Conservation (phyloP, 2,797 vertebrate genomes). For the Mus spretus region DNA sequence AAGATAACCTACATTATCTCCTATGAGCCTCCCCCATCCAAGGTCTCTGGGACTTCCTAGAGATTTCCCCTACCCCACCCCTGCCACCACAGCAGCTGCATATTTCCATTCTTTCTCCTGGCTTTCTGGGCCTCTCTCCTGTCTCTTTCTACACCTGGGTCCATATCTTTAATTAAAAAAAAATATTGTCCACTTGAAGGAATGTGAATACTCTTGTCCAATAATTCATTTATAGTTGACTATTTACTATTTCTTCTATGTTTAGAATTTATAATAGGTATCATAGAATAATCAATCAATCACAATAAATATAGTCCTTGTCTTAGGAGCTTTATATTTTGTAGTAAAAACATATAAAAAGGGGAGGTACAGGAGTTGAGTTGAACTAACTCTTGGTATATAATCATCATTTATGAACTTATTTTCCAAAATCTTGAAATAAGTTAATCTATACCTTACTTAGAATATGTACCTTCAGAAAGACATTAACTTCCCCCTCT, state of each 20-base stretch:
- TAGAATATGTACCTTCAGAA: neutral
- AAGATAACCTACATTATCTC: neutral
- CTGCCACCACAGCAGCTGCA: neutral
- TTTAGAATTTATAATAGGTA: neutral
- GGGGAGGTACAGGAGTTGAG: neutral
- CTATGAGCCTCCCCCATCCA: neutral
- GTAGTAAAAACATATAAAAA: neutral
- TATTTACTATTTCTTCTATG: neutral
- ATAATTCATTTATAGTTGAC: slow-evolving; percentile 23
- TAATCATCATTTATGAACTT: neutral
- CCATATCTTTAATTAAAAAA: neutral
- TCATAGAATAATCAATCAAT: neutral
- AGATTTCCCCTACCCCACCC: neutral
- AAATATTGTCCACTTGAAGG: neutral
- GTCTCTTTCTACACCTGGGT: neutral
- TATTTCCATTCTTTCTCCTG: neutral
- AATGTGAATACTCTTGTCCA: neutral
- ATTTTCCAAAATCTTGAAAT: neutral
- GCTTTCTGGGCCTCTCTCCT: neutral
- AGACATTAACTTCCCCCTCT: neutral
- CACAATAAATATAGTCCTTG: neutral
- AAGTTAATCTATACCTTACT: neutral
- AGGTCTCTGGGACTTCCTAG: neutral
- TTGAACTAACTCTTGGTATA: neutral
- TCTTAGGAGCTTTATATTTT: neutral